These are phyloP conservation scores for Lepidonotus clava DNA, from an alignment of 2,888 invertebrate species.

Conservation along the genomic window DNA sequence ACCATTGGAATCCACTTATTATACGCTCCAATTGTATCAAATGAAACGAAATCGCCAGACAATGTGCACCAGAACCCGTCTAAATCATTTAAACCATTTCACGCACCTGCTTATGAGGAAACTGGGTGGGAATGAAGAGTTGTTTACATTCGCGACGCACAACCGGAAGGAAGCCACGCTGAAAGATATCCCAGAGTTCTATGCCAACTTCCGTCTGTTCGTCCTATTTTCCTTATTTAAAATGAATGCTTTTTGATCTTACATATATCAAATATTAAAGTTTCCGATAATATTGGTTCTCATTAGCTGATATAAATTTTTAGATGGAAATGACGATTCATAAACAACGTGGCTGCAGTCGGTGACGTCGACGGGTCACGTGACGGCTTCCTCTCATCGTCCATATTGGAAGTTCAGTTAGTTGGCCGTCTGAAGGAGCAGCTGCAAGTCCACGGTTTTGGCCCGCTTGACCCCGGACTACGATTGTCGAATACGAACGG, in stretches of 20 bases:
- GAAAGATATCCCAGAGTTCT: not conserved
- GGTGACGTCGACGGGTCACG: constrained; percentile 56
- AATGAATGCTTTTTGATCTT: no score
- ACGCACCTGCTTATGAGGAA: no score
- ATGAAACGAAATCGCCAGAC: no score
- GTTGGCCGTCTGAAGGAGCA: constrained; percentile 1
- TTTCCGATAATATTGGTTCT: no score
- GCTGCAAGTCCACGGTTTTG: not conserved
- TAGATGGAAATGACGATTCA: no score
- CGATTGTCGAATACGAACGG: constrained; percentile 22
- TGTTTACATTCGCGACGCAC: constrained; percentile 44
- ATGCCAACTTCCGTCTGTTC: constrained; percentile 13
- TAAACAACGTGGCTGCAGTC: constrained; percentile 14
- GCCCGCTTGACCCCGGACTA: constrained; percentile 11
- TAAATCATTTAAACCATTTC: no score
- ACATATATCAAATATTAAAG: no score
- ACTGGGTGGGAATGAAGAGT: not conserved
- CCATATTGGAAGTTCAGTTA: constrained; percentile 55
- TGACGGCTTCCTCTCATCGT: constrained; percentile 55
- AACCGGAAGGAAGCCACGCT: constrained; percentile 1
- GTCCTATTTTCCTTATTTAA: no score
- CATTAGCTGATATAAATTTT: no score
- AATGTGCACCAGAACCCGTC: no score
- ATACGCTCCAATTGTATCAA: no score
- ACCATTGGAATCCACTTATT: not conserved